Percentiles rank a stretch among this genome's conserved stretches.
Conservation (phyloP, 1,140 invertebrate species). For the Anastrepha obliqua region DNA sequence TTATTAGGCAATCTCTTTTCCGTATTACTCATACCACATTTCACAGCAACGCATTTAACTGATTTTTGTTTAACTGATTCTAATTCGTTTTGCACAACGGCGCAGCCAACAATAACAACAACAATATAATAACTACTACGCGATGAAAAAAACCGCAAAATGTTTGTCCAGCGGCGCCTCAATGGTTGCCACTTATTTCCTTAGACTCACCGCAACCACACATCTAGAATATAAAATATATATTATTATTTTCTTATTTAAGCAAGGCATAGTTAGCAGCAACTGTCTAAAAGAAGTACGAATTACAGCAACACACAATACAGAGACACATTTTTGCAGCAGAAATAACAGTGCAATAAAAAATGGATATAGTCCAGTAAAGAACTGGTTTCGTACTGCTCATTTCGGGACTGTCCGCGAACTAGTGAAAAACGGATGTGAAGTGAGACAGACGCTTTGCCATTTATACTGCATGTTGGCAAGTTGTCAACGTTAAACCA, state of each 20-base stretch:
- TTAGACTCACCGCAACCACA: background rate
- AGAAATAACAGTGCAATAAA: background rate
- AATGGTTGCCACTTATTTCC: conserved; percentile 34
- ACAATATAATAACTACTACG: background rate
- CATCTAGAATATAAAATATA: background rate
- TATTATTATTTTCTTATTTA: conserved; percentile 33
- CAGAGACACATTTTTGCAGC: background rate
- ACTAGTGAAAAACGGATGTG: no score
- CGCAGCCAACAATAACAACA: background rate
- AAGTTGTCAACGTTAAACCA: no score
- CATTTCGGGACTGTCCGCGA: no score
- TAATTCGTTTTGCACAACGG: conserved; percentile 5
- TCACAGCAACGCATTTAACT: background rate
- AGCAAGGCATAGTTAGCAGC: background rate
- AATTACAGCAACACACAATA: background rate
- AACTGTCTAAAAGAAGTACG: conserved; percentile 8
- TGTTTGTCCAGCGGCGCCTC: conserved; percentile 20
- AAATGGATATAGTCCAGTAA: no score
- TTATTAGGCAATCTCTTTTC: background rate
- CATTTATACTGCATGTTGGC: no score
- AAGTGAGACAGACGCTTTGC: no score
- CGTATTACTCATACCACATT: background rate
- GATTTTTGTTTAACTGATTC: background rate
- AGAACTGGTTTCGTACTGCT: no score
- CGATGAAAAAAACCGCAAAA: background rate